These are phyloP conservation scores for Carapus acus DNA, from an alignment of 2,797 vertebrate species.

Conservation along the genomic window DNA sequence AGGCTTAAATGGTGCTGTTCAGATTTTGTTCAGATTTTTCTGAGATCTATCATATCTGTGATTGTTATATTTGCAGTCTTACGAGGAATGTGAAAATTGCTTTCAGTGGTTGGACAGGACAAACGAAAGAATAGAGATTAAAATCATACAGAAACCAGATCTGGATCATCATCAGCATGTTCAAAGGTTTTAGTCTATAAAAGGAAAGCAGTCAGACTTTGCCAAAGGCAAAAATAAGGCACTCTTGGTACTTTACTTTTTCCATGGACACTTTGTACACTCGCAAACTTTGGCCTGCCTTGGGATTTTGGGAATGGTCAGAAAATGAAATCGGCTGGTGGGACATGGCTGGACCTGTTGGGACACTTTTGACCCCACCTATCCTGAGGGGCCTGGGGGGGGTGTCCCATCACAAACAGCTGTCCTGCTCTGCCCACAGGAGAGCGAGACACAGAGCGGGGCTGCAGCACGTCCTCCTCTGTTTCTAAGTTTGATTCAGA, in stretches of 20 bases:
- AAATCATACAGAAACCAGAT: not conserved
- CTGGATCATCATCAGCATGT: no score
- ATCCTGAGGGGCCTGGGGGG: conserved; percentile 33
- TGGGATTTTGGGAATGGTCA: conserved; percentile 29
- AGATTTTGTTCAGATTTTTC: no score
- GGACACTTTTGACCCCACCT: conserved; percentile 32
- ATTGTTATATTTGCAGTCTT: no score
- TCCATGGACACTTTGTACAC: conserved; percentile 7
- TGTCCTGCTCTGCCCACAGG: conserved; percentile 36
- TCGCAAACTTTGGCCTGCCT: conserved; percentile 10
- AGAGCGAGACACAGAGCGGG: conserved; percentile 3
- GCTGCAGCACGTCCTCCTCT: conserved; percentile 2
- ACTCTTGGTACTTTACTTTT: no score
- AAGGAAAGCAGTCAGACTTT: no score
- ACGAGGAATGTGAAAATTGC: no score
- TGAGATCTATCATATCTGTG: no score
- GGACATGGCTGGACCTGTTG: conserved; percentile 48
- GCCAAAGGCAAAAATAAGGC: no score
- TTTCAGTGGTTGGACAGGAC: conserved; percentile 1
- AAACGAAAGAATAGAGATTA: not conserved
- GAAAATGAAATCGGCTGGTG: conserved; percentile 21
- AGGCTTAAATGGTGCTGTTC: no score
- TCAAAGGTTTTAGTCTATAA: no score
- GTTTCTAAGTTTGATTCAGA: not conserved
- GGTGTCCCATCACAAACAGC: conserved; percentile 36